These are phyloP conservation scores for Eulithis testata DNA, from an alignment of 2,888 invertebrate genomes.

Conservation along the genomic window DNA sequence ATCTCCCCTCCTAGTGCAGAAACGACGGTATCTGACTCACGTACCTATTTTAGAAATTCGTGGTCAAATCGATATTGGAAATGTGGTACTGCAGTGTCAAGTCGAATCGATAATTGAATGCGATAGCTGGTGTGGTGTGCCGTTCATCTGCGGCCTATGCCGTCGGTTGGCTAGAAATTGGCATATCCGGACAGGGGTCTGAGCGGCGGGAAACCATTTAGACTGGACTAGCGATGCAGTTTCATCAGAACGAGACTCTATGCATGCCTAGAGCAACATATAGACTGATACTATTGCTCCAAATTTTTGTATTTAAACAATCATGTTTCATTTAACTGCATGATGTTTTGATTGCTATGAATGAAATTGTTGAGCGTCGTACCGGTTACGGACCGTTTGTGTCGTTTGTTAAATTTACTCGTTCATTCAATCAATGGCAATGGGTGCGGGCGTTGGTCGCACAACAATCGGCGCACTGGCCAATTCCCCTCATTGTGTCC, in stretches of 20 bases:
- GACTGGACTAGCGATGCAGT: slow-evolving; percentile 37
- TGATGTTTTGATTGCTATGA: slow-evolving; percentile 31
- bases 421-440: slow-evolving; percentile 79
- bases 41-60: slow-evolving; percentile 4
- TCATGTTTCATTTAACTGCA: slow-evolving; percentile 9
- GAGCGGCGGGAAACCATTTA: slow-evolving; percentile 49
- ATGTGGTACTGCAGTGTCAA: slow-evolving; percentile 49
- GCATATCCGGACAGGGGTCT: slow-evolving; percentile 66
- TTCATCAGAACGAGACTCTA: not conserved
- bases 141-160: slow-evolving; percentile 52
- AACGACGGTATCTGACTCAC: too few species aligned
- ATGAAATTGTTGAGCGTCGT: slow-evolving; percentile 40
- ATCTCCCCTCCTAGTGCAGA: too few species aligned
- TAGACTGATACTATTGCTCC: not conserved
- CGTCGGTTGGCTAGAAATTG: slow-evolving; percentile 61
- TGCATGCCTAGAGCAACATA: not conserved
- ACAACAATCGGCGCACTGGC: slow-evolving; percentile 80
- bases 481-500: slow-evolving; percentile 83
- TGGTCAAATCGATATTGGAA: slow-evolving; percentile 24
- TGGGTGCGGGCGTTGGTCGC: slow-evolving; percentile 82
- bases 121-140: slow-evolving; percentile 57
- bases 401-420: slow-evolving; percentile 74
- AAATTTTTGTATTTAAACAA: slow-evolving; percentile 15
- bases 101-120: slow-evolving; percentile 64
- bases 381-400: slow-evolving; percentile 67